Evolutionary conservation across 2,113 vertebrate species (phyloP).

Genomic region (Plestiodon gilberti): DNA sequence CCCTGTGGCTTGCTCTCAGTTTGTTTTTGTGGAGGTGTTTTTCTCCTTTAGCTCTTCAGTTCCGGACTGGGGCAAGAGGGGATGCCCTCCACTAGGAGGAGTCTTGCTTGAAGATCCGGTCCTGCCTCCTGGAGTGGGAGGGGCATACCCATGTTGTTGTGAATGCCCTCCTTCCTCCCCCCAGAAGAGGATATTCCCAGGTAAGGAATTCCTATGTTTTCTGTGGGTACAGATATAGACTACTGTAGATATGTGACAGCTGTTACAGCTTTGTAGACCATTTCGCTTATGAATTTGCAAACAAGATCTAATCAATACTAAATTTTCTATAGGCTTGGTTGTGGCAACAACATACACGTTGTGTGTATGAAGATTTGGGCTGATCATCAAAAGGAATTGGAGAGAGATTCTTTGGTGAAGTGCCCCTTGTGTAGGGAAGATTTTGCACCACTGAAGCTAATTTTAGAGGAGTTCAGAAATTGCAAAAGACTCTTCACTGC

Average conservation of each 20-base stretch:
- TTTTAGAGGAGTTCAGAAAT: slow-evolving; percentile 76
- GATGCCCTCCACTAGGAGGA: no score
- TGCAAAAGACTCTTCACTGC: slow-evolving; percentile 61
- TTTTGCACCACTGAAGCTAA: slow-evolving; percentile 63
- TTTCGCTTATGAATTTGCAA: not conserved
- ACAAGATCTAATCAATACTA: not conserved
- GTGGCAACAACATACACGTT: slow-evolving; percentile 79
- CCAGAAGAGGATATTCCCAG: no score
- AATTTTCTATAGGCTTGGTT: slow-evolving; percentile 71
- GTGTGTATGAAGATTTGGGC: slow-evolving; percentile 78
- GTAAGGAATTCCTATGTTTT: no score
- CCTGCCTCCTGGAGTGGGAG: no score
- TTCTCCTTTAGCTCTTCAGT: no score
- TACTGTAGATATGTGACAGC: not conserved
- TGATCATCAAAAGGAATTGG: slow-evolving; percentile 60
- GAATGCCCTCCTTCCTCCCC: no score
- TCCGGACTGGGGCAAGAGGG: no score
- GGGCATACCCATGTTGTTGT: no score
- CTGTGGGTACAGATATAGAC: not conserved
- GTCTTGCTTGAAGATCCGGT: no score
- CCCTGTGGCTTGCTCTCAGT: no score
- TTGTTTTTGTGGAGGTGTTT: no score
- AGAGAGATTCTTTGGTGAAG: slow-evolving; percentile 61
- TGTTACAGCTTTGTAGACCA: not conserved
- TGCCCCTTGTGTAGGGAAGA: slow-evolving; percentile 78